Base-by-base conservation (phyloP, 2,888 invertebrate species). In the Nemoura dubitans region DNA sequence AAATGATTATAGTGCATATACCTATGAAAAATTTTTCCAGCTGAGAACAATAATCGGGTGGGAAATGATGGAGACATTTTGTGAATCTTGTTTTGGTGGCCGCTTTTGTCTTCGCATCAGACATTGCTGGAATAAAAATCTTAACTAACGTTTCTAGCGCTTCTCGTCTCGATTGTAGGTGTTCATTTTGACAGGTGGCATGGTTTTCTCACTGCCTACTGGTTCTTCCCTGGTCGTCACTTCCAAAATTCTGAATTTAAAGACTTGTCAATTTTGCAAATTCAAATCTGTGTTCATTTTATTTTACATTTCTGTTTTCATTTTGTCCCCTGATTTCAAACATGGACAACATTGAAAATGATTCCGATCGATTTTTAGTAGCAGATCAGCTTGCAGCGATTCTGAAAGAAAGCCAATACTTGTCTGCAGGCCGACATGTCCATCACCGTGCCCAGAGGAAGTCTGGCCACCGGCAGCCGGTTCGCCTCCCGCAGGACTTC, bases 371-470 rank as follows among this genome's bases (percentile, higher is more conserved):
- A n/a, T n/a, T n/a, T n/a, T n/a, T n/a, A n/a, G n/a, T n/a, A n/a
- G n/a, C n/a, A n/a, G n/a, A n/a, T n/a, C n/a, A n/a, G n/a, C n/a
- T n/a, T n/a, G n/a, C n/a, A n/a, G n/a, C n/a, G n/a, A n/a, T n/a
- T n/a, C n/a, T n/a, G n/a, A n/a, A n/a, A n/a, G n/a, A n/a, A n/a
- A n/a, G n/a, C n/a, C n/a, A 36, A 36, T 10, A 36, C 36, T 59
- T 21, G 14, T 59, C 59, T 1, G 28, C 30, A 85, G 25, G 28
- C 36, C 42, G 42, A 28, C 85, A 76, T 85, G 77, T 85, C 85
- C 6, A 85, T 78, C 26, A 29, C 76, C 7, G 85, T 78, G 29
- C 25, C 85, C 2, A 7, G 59, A 59, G 59, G 59, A 14, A 78
- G 78, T 16, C 77, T 85, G 42, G 5, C 78, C 29, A 77, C 30